These are phyloP conservation scores for Cosmia pyralina DNA, from an alignment of 2,888 invertebrate species.

Conservation along the genomic window DNA sequence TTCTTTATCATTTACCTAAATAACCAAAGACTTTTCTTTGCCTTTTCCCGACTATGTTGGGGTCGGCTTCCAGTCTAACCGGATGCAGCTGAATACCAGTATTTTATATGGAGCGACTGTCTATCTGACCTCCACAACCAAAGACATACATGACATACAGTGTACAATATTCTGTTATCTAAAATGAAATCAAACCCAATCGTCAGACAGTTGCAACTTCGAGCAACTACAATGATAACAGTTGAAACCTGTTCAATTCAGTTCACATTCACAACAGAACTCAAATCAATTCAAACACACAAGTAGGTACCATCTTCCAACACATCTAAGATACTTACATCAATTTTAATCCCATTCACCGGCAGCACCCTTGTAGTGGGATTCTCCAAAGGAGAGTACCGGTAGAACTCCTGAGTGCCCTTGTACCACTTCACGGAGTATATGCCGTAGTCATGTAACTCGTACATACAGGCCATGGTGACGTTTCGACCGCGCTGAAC, in stretches of 20 bases:
- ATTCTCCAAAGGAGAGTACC: conserved; percentile 94
- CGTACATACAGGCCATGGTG: conserved; percentile 93
- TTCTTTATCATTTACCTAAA: neutral
- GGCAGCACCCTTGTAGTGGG: conserved; percentile 93
- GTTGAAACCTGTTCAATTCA: neutral
- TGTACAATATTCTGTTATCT: no score
- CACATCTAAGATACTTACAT: conserved; percentile 92
- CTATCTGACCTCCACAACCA: no score
- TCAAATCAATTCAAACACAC: neutral
- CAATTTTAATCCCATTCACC: conserved; percentile 93
- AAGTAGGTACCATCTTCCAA: neutral
- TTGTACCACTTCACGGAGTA: conserved; percentile 97
- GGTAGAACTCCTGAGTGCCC: conserved; percentile 95
- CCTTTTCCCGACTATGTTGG: no score
- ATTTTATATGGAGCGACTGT: no score
- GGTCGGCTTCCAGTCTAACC: no score
- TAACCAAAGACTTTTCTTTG: no score
- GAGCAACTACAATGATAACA: neutral
- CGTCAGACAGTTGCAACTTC: neutral
- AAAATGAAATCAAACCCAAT: neutral
- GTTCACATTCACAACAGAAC: neutral
- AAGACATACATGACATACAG: no score
- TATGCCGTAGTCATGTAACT: conserved; percentile 93
- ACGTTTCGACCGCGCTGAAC: conserved; percentile 93
- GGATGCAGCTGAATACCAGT: no score